phyloP scores from a whole-genome alignment of 1,140 invertebrate genomes.

The Neoseiulus cucumeris region DNA sequence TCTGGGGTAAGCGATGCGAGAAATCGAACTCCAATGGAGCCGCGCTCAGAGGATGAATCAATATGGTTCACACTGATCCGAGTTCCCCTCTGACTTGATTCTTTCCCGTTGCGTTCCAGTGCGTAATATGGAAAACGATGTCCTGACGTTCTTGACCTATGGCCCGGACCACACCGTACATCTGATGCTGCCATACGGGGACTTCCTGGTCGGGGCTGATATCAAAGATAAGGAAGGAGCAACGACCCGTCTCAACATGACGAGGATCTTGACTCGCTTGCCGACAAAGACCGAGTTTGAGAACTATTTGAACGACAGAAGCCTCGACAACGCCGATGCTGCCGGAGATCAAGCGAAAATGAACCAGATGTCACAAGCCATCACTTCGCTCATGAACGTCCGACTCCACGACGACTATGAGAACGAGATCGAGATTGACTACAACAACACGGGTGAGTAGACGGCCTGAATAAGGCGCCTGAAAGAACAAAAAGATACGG shows the following conservation, averaged over 20 bases:
- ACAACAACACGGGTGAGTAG: conserved; percentile 3
- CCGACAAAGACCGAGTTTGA: conserved; percentile 22
- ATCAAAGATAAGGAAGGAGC: conserved; percentile 24
- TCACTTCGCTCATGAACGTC: conserved; percentile 22
- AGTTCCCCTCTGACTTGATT: neutral
- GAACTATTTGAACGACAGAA: conserved; percentile 19
- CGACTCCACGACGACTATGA: conserved; percentile 15
- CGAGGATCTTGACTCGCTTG: conserved; percentile 16
- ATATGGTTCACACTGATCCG: neutral
- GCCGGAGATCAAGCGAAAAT: conserved; percentile 22
- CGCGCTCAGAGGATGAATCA: neutral
- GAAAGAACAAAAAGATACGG: too few species aligned
- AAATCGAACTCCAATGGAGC: neutral
- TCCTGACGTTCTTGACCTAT: conserved; percentile 20
- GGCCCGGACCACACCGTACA: conserved; percentile 19
- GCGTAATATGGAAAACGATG: conserved; percentile 17
- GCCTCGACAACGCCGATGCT: conserved; percentile 21
- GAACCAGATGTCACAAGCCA: conserved; percentile 22
- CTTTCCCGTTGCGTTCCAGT: conserved; percentile 13
- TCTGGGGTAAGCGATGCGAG: conserved; percentile 20
- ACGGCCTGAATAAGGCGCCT: too few species aligned
- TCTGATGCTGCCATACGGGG: conserved; percentile 21
- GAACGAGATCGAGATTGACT: conserved; percentile 6
- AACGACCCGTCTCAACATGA: conserved; percentile 20
- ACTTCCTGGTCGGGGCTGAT: conserved; percentile 22